Percentiles rank a stretch among this genome's conserved stretches.
Evolutionary conservation across 2,797 vertebrate genomes (phyloP).

Genomic region (Rhadinocentrus ornatus): DNA sequence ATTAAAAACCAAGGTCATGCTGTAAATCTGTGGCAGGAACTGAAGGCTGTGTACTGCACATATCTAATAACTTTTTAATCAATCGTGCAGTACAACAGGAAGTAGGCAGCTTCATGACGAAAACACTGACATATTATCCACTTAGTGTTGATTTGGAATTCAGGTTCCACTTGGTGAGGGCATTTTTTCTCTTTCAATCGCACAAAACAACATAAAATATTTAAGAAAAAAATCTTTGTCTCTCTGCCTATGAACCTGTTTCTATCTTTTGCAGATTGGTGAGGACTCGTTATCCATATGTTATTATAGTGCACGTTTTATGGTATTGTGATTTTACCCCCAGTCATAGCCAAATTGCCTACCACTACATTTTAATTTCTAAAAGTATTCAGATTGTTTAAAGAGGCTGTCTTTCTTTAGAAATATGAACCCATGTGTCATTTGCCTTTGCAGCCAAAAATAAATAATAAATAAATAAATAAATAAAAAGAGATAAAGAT

Average conservation of each 20-base stretch:
- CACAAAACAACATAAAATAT: too few species aligned
- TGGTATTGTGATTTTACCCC: too few species aligned
- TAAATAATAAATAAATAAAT: too few species aligned
- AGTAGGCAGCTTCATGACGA: background rate
- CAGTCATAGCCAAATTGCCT: too few species aligned
- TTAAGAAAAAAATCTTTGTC: too few species aligned
- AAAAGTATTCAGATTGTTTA: too few species aligned
- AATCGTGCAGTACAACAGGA: background rate
- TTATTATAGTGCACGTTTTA: too few species aligned
- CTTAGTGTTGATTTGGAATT: background rate
- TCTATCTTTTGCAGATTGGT: background rate
- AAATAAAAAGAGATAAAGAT: too few species aligned
- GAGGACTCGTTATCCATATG: background rate
- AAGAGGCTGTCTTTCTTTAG: too few species aligned
- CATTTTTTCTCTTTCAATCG: background rate
- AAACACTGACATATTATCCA: background rate
- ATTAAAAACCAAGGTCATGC: slow-evolving; percentile 9
- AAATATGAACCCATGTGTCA: too few species aligned
- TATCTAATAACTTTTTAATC: background rate
- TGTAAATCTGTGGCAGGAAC: background rate
- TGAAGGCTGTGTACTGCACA: background rate
- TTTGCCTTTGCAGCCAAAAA: too few species aligned
- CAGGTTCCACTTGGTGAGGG: background rate
- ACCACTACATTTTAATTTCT: too few species aligned
- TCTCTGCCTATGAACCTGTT: background rate